phyloP scores from a whole-genome alignment of 2,797 vertebrate species.

The Microchirus variegatus region DNA sequence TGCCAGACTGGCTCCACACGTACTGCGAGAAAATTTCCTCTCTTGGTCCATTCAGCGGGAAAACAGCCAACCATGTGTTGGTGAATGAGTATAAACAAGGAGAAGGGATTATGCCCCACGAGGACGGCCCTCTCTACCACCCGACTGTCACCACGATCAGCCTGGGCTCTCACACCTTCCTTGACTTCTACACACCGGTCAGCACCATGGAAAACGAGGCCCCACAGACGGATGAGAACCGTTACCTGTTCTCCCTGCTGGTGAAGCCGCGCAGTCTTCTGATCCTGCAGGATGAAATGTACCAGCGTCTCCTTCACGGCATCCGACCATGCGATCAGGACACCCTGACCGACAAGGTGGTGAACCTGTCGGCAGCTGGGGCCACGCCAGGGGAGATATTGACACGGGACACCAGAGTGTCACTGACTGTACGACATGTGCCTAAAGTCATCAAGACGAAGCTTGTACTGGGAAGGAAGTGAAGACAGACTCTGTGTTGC shows the following conservation, averaged over 20 bases:
- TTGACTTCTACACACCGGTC: constrained; percentile 88
- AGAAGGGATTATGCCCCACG: constrained; percentile 93
- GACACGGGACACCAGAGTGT: constrained; percentile 83
- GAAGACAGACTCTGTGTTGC: constrained; percentile 19
- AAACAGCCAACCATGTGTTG: constrained; percentile 88
- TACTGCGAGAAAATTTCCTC: constrained; percentile 86
- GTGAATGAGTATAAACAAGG: constrained; percentile 91
- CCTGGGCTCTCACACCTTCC: constrained; percentile 88
- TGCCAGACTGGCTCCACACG: constrained; percentile 86
- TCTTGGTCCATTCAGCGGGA: constrained; percentile 85
- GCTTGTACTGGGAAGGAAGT: constrained; percentile 81
- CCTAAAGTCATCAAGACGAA: constrained; percentile 85
- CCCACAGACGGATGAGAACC: constrained; percentile 73
- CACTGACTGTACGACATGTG: constrained; percentile 89
- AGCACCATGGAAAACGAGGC: constrained; percentile 30
- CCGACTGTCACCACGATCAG: constrained; percentile 91
- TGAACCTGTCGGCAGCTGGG: constrained; percentile 72
- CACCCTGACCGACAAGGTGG: constrained; percentile 71
- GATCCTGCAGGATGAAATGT: constrained; percentile 85
- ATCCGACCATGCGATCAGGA: constrained; percentile 75
- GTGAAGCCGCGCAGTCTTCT: constrained; percentile 86
- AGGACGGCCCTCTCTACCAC: constrained; percentile 90
- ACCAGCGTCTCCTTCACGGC: constrained; percentile 84
- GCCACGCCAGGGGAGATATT: constrained; percentile 68
- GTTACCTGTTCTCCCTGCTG: constrained; percentile 82